Evolutionary conservation across 2,888 invertebrate genomes (phyloP).

Genomic region (Osmoderma eremita): DNA sequence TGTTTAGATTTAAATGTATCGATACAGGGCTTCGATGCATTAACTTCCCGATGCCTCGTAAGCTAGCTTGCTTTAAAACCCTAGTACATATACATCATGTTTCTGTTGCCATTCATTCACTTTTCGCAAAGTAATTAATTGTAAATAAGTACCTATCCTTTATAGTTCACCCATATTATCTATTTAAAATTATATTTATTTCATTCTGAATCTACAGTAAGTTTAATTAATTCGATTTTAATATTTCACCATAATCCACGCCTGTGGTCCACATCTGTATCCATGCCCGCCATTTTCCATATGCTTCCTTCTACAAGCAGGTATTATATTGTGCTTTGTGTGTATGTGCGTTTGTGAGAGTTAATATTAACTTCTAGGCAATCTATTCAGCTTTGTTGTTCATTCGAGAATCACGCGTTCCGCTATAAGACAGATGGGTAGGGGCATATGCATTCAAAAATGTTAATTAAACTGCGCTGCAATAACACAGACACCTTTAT

Average conservation of each 20-base stretch:
- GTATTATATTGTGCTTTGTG: neutral
- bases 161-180: no score
- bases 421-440: constrained; percentile 22
- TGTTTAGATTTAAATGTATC: no score
- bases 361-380: neutral
- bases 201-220: no score
- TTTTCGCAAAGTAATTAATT: no score
- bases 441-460: constrained; percentile 42
- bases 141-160: no score
- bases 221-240: no score
- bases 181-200: no score
- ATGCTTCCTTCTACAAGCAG: neutral
- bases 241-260: no score
- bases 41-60: no score
- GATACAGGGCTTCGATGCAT: no score
- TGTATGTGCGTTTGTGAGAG: neutral
- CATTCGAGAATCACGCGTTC: constrained; percentile 11
- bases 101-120: no score
- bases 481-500: constrained; percentile 44
- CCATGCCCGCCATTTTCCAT: neutral
- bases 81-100: neutral
- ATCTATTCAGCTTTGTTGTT: constrained; percentile 9
- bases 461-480: constrained; percentile 46
- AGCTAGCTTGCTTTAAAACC: neutral
- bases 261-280: neutral